phyloP scores from a whole-genome alignment of 2,888 invertebrate genomes.

The Perizoma flavofasciatum region DNA sequence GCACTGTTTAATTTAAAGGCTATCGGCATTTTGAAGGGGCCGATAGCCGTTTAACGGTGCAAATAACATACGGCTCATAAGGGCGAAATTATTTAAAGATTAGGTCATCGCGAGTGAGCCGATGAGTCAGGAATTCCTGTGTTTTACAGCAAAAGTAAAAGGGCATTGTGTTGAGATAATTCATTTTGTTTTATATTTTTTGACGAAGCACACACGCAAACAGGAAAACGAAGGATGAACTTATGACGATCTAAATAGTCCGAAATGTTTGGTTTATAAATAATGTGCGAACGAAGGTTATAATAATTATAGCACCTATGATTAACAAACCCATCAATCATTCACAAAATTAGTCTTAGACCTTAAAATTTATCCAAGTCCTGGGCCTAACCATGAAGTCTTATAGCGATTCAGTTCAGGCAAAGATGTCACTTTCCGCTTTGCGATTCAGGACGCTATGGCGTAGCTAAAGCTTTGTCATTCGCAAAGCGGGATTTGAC shows the following conservation, averaged over 20 bases:
- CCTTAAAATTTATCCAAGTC: too few relatives aligned
- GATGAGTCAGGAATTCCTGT: slow-evolving; percentile 26
- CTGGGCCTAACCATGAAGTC: too few relatives aligned
- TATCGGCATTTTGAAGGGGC: not conserved
- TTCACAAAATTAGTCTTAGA: too few relatives aligned
- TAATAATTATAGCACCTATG: too few relatives aligned
- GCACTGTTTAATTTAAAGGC: slow-evolving; percentile 6
- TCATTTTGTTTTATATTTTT: slow-evolving; percentile 12
- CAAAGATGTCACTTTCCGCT: too few relatives aligned
- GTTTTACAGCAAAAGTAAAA: slow-evolving; percentile 23
- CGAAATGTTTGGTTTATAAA: not conserved
- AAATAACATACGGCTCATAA: slow-evolving; percentile 24
- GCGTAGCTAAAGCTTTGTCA: too few relatives aligned
- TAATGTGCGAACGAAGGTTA: too few relatives aligned
- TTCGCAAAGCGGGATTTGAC: too few relatives aligned
- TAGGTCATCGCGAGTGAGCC: slow-evolving; percentile 33
- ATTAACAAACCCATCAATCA: too few relatives aligned
- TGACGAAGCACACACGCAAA: slow-evolving; percentile 1
- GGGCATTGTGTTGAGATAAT: slow-evolving; percentile 26
- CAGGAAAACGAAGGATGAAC: slow-evolving; percentile 14
- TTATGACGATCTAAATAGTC: slow-evolving; percentile 3
- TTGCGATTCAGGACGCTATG: too few relatives aligned
- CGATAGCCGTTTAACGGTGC: slow-evolving; percentile 8
- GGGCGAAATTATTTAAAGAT: slow-evolving; percentile 32
- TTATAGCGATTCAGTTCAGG: too few relatives aligned